Evolutionary conservation across 2,888 invertebrate genomes (phyloP).

Genomic region (Maniola hyperantus): DNA sequence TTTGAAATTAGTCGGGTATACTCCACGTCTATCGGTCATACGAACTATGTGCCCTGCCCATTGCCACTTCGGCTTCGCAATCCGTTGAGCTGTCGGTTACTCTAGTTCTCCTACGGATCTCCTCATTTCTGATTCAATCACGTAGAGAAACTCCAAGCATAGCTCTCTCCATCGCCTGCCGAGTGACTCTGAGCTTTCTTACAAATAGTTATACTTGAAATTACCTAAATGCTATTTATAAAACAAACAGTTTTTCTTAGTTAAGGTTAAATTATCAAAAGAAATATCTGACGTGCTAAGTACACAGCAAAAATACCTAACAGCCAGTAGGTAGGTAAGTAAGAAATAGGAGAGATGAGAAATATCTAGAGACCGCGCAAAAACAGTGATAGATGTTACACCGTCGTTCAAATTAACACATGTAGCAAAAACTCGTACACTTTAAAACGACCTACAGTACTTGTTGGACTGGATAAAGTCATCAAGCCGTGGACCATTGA

Average conservation of each 20-base stretch:
- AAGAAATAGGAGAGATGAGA: constrained; percentile 20
- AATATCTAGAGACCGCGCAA: constrained; percentile 13
- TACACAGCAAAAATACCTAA: constrained; percentile 2
- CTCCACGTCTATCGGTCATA: too few species aligned
- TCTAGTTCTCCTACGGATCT: too few species aligned
- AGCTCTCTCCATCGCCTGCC: too few species aligned
- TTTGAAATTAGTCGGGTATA: too few species aligned
- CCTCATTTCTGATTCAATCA: too few species aligned
- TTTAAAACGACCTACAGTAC: constrained; percentile 30
- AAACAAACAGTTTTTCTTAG: background rate
- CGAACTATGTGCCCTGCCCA: too few species aligned
- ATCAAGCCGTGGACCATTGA: constrained; percentile 35
- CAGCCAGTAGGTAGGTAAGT: background rate
- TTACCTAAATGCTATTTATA: background rate
- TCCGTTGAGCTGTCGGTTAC: too few species aligned
- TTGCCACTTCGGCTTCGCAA: too few species aligned
- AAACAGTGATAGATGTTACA: constrained; percentile 22
- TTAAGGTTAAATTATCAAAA: constrained; percentile 5
- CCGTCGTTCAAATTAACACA: constrained; percentile 26
- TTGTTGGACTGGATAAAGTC: constrained; percentile 38
- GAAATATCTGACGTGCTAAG: background rate
- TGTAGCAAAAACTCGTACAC: constrained; percentile 28
- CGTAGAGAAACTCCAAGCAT: too few species aligned
- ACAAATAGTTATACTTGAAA: background rate
- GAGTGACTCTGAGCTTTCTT: too few species aligned